Evolutionary conservation across 1,140 invertebrate genomes (phyloP).

Genomic region (Psix sp.): DNA sequence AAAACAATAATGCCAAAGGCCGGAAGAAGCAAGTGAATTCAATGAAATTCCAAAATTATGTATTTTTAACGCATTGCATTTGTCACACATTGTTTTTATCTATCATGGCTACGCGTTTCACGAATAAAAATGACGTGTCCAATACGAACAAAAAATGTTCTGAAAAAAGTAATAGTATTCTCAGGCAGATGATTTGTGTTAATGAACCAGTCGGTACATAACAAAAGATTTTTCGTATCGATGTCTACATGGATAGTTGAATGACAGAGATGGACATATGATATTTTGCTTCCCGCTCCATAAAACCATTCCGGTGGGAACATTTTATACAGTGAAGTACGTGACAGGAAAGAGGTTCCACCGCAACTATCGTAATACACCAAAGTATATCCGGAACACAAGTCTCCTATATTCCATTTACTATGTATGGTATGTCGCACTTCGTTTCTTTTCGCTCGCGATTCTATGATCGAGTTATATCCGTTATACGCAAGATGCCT

Average conservation of each 20-base stretch:
- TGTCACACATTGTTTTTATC: no score
- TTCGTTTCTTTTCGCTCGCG: slow-evolving; percentile 23
- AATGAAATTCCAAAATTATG: slow-evolving; percentile 38
- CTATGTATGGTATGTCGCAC: slow-evolving; percentile 47
- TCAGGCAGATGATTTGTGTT: background rate
- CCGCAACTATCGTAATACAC: slow-evolving; percentile 72
- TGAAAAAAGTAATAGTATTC: no score
- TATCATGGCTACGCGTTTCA: no score
- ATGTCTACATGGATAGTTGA: slow-evolving; percentile 40
- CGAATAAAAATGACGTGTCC: no score
- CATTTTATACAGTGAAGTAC: slow-evolving; percentile 56
- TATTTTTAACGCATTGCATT: slow-evolving; percentile 2
- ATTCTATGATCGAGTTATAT: slow-evolving; percentile 38
- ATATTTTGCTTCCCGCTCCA: slow-evolving; percentile 71
- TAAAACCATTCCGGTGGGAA: slow-evolving; percentile 69
- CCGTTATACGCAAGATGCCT: slow-evolving; percentile 47
- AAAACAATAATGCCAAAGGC: slow-evolving; percentile 36
- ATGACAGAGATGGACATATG: slow-evolving; percentile 65
- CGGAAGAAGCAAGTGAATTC: slow-evolving; percentile 28
- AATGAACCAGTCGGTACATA: background rate
- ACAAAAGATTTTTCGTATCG: slow-evolving; percentile 31
- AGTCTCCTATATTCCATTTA: slow-evolving; percentile 61
- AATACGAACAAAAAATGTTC: no score
- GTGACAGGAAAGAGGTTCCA: slow-evolving; percentile 71
- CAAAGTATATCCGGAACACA: slow-evolving; percentile 66